A percentile compares a stretch with the other conserved stretches of the same genome.
Evolutionary conservation across 1,140 invertebrate species (phyloP).

Genomic region (Araneus ventricosus): DNA sequence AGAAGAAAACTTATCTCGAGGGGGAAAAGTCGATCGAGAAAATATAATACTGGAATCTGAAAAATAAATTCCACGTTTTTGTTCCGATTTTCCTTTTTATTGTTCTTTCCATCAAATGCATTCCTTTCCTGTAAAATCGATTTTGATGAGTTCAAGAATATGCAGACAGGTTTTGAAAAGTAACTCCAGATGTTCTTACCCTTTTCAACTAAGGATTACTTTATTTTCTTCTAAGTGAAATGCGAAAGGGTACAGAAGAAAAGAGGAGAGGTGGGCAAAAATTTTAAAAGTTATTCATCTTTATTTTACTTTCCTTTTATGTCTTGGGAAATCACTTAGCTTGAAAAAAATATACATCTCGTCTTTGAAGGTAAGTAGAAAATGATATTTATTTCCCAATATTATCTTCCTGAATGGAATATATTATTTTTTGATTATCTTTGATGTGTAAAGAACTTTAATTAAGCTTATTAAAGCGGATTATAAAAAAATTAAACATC

Average conservation of each 20-base stretch:
- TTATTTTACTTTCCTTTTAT: not conserved
- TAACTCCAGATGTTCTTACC: slow-evolving; percentile 30
- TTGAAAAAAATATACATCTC: not conserved
- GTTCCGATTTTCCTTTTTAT: slow-evolving; percentile 8
- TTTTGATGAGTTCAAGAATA: slow-evolving; percentile 32
- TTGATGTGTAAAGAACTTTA: too few relatives aligned
- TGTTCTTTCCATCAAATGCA: not conserved
- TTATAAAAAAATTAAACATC: too few relatives aligned
- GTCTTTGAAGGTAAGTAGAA: not conserved
- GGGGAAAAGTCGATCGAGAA: not conserved
- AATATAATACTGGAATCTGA: slow-evolving; percentile 11
- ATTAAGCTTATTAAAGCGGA: too few relatives aligned
- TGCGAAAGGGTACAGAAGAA: not conserved
- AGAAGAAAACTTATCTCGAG: not conserved
- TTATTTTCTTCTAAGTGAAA: not conserved
- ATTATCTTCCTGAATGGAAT: too few relatives aligned
- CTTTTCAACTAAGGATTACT: not conserved
- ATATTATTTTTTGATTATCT: too few relatives aligned
- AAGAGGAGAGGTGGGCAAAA: not conserved
- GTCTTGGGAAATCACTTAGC: not conserved
- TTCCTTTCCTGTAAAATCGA: not conserved
- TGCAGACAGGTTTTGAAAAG: slow-evolving; percentile 17
- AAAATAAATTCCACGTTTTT: slow-evolving; percentile 33
- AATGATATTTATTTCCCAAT: too few relatives aligned
- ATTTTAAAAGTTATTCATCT: not conserved